Evolutionary conservation across 2,888 invertebrate genomes (phyloP).

Genomic region (Bibio marci): DNA sequence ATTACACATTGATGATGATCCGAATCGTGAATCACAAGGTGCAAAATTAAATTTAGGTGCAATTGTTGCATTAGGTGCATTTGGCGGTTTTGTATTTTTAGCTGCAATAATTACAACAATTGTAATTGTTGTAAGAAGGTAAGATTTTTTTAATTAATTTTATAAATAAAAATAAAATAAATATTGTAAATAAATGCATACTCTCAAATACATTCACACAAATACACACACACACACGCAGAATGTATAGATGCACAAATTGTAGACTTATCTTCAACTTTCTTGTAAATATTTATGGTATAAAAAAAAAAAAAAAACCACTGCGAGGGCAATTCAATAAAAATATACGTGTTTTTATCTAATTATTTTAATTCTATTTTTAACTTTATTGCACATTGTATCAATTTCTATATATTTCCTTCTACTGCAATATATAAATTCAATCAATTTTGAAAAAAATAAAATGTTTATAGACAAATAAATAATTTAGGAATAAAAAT

Average conservation of each 20-base stretch:
- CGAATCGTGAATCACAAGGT: constrained; percentile 33
- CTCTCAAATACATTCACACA: no score
- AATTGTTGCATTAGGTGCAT: constrained; percentile 74
- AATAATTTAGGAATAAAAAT: background rate
- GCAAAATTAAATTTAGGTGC: constrained; percentile 71
- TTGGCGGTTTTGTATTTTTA: constrained; percentile 79
- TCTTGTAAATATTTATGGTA: no score
- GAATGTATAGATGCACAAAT: no score
- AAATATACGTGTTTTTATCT: background rate
- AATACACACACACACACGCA: no score
- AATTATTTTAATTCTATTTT: background rate
- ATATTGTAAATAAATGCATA: background rate
- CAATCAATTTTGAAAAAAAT: no score
- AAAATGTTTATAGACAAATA: background rate
- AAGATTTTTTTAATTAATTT: constrained; percentile 18
- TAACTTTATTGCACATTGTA: background rate
- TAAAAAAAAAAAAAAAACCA: no score
- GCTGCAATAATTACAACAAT: constrained; percentile 80
- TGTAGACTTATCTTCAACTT: no score
- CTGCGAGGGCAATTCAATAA: no score
- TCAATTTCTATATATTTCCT: no score
- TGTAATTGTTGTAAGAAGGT: constrained; percentile 78
- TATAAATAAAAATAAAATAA: background rate
- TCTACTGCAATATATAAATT: no score
- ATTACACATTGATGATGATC: constrained; percentile 42